Percentiles rank a stretch among this genome's conserved stretches.
Conservation (phyloP, 2,888 invertebrate species). For the Orthonevra nobilis region DNA sequence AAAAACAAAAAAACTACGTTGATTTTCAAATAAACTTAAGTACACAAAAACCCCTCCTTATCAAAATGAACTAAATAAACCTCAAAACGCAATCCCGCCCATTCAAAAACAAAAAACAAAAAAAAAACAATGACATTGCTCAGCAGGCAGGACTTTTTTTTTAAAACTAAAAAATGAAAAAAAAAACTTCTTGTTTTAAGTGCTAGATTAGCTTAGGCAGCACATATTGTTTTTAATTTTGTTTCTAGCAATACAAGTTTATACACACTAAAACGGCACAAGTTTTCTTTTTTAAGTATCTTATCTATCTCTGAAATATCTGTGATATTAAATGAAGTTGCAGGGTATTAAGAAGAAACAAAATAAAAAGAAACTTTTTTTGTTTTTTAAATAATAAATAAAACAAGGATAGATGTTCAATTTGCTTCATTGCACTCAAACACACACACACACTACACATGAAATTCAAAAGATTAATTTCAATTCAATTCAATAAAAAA, state of each 20-base stretch:
- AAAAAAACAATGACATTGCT: slow-evolving; percentile 50
- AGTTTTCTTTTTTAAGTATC: slow-evolving; percentile 75
- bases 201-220: slow-evolving; percentile 61
- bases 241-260: slow-evolving; percentile 62
- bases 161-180: too few species aligned
- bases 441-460: slow-evolving; percentile 31
- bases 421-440: slow-evolving; percentile 65
- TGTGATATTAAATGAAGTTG: slow-evolving; percentile 79
- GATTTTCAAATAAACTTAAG: slow-evolving; percentile 48
- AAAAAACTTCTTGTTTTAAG: slow-evolving; percentile 35
- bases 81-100: slow-evolving; percentile 66
- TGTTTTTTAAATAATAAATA: slow-evolving; percentile 63
- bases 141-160: slow-evolving; percentile 67
- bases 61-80: slow-evolving; percentile 65
- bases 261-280: slow-evolving; percentile 74
- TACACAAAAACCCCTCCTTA: slow-evolving; percentile 54
- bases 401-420: slow-evolving; percentile 66
- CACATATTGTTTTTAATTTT: slow-evolving; percentile 43
- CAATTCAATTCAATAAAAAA: slow-evolving; percentile 35
- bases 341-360: slow-evolving; percentile 77
- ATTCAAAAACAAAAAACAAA: slow-evolving; percentile 54
- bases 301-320: slow-evolving; percentile 78
- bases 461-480: too few species aligned
- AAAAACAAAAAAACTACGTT: slow-evolving; percentile 71
- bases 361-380: slow-evolving; percentile 67